Evolutionary conservation across 2,888 invertebrate species (phyloP).

Genomic region (Caenorhabditis sp.): DNA sequence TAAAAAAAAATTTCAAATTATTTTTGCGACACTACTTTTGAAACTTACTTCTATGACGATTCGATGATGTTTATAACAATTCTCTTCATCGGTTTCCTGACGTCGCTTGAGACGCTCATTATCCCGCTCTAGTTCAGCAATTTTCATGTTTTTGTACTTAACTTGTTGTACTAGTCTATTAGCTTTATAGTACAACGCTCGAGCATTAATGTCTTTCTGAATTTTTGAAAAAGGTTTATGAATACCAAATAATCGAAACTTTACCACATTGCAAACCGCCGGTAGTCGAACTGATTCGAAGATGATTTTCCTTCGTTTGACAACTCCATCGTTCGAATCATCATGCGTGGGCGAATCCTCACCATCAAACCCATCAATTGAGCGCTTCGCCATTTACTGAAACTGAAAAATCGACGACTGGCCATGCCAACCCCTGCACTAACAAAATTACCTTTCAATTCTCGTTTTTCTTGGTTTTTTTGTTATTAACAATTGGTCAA

Average conservation of each 20-base stretch:
- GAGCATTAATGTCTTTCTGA: slow-evolving; percentile 61
- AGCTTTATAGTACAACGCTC: slow-evolving; percentile 81
- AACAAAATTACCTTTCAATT: too few relatives aligned
- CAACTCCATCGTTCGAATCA: slow-evolving; percentile 25
- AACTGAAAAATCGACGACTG: neutral
- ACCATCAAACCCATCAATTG: slow-evolving; percentile 28
- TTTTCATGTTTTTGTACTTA: slow-evolving; percentile 87
- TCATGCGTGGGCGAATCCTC: slow-evolving; percentile 6
- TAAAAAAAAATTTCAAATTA: too few relatives aligned
- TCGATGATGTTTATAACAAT: slow-evolving; percentile 93
- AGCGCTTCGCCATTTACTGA: slow-evolving; percentile 31
- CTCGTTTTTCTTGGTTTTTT: too few relatives aligned
- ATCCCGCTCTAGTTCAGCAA: slow-evolving; percentile 85
- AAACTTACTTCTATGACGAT: slow-evolving; percentile 84
- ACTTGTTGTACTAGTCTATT: slow-evolving; percentile 86
- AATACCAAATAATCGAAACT: neutral
- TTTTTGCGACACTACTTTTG: too few relatives aligned
- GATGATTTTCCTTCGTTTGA: slow-evolving; percentile 46
- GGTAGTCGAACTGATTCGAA: slow-evolving; percentile 67
- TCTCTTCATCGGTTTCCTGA: slow-evolving; percentile 95
- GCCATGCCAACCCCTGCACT: neutral
- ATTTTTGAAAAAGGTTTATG: neutral
- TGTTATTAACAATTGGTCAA: too few relatives aligned
- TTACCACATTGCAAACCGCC: slow-evolving; percentile 60
- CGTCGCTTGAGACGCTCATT: slow-evolving; percentile 92